Conservation (phyloP, 2,113 vertebrate species). For the Oreochromis tanganicae region DNA sequence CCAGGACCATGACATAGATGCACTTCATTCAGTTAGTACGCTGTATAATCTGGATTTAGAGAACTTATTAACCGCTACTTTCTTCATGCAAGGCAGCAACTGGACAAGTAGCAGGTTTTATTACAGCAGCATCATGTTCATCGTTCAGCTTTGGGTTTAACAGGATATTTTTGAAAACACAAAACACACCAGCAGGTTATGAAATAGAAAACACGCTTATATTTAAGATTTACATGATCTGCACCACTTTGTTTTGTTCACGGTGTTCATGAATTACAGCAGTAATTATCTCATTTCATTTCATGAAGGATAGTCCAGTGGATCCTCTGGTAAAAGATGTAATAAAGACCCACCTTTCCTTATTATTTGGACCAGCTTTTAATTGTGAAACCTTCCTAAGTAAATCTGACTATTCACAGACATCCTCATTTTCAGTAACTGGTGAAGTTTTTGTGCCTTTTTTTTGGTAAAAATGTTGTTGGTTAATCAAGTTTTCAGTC, state of each 20-base stretch:
- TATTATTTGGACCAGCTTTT: not conserved
- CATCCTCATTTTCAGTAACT: not conserved
- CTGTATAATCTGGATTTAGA: not conserved
- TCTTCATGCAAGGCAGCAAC: not conserved
- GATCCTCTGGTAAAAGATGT: not conserved
- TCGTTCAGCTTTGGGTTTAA: not conserved
- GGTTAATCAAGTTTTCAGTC: not conserved
- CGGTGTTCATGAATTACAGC: not conserved
- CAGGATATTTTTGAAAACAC: not conserved
- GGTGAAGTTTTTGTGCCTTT: not conserved
- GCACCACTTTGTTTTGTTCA: not conserved
- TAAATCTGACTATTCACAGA: rapidly evolving
- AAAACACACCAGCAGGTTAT: not conserved
- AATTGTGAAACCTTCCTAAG: not conserved
- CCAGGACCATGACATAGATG: not conserved
- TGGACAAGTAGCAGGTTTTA: not conserved
- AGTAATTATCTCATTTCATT: not conserved
- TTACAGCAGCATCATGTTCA: not conserved
- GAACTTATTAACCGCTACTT: not conserved
- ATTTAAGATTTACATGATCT: not conserved
- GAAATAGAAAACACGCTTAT: not conserved
- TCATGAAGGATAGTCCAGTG: not conserved
- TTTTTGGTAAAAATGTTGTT: not conserved
- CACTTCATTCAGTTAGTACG: rapidly evolving
- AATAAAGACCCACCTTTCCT: not conserved